A percentile compares a stretch with the other conserved stretches of the same genome.
Conservation (phyloP, 1,140 invertebrate genomes). For the Drosophila grimshawi region DNA sequence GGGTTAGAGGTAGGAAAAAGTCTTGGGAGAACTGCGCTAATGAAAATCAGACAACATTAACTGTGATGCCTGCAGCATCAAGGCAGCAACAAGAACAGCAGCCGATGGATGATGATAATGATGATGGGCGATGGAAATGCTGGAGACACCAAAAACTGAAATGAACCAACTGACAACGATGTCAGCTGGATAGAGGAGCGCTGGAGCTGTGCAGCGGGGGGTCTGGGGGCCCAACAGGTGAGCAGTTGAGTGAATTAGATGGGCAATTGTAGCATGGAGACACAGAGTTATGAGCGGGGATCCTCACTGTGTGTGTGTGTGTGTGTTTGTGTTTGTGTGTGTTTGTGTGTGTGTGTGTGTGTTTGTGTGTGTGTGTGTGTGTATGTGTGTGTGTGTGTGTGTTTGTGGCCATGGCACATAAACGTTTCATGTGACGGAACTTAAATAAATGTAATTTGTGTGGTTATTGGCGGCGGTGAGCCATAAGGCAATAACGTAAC, state of each 20-base stretch:
- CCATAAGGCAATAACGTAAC: constrained; percentile 48
- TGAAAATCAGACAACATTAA: constrained; percentile 82
- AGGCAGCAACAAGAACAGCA: constrained; percentile 27
- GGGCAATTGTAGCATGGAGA: constrained; percentile 73
- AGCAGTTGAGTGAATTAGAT: constrained; percentile 77
- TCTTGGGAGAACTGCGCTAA: constrained; percentile 56
- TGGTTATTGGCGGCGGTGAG: constrained; percentile 66
- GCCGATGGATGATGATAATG: constrained; percentile 17
- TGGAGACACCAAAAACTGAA: constrained; percentile 21
- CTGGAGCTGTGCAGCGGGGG: neutral
- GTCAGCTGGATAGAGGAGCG: neutral
- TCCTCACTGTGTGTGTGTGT: neutral
- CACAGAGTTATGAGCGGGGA: constrained; percentile 30
- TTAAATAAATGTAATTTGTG: constrained; percentile 82
- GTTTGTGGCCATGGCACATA: constrained; percentile 34
- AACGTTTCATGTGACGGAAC: constrained; percentile 80
- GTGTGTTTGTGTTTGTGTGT: neutral
- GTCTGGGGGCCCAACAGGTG: constrained; percentile 48
- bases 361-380: constrained; percentile 17
- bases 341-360: neutral
- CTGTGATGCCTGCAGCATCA: constrained; percentile 63
- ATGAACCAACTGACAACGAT: constrained; percentile 21
- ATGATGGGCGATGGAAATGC: constrained; percentile 39
- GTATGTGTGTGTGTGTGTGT: constrained; percentile 10
- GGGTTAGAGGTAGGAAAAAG: neutral